phyloP scores from a whole-genome alignment of 2,888 invertebrate genomes.

The Artemia sinica region DNA sequence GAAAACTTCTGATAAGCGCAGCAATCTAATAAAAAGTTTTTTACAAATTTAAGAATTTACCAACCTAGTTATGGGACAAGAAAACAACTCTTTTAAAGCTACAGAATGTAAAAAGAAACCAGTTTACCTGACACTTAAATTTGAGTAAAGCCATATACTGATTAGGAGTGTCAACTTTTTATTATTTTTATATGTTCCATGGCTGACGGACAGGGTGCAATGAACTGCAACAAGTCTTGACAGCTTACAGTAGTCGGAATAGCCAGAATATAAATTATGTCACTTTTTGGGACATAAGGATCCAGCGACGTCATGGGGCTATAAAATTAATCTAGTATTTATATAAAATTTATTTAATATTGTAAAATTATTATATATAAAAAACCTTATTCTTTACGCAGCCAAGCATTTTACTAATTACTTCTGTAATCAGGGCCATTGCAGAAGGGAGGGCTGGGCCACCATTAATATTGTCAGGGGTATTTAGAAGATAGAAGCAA shows the following conservation, averaged over 20 bases:
- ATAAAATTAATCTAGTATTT: no score
- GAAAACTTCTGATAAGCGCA: no score
- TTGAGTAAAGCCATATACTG: constrained; percentile 94
- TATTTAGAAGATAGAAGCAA: no score
- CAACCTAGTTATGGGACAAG: no score
- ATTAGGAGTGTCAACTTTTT: constrained; percentile 65
- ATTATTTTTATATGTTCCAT: constrained; percentile 81
- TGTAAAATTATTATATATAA: constrained; percentile 18
- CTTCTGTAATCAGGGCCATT: neutral
- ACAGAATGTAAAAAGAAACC: no score
- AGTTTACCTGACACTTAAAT: constrained; percentile 40
- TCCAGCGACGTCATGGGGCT: constrained; percentile 56
- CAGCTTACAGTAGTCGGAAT: constrained; percentile 81
- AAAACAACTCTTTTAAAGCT: no score
- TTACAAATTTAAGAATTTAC: no score
- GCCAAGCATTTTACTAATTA: neutral
- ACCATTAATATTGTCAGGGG: no score
- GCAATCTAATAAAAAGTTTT: no score
- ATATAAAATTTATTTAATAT: constrained; percentile 20
- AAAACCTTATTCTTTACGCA: no score
- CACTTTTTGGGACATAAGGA: constrained; percentile 48
- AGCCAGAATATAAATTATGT: constrained; percentile 68
- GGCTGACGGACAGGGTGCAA: constrained; percentile 75
- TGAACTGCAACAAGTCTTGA: constrained; percentile 78
- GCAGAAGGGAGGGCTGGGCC: no score